phyloP scores from a whole-genome alignment of 2,888 invertebrate species.

The Sminthurides aquaticus region DNA sequence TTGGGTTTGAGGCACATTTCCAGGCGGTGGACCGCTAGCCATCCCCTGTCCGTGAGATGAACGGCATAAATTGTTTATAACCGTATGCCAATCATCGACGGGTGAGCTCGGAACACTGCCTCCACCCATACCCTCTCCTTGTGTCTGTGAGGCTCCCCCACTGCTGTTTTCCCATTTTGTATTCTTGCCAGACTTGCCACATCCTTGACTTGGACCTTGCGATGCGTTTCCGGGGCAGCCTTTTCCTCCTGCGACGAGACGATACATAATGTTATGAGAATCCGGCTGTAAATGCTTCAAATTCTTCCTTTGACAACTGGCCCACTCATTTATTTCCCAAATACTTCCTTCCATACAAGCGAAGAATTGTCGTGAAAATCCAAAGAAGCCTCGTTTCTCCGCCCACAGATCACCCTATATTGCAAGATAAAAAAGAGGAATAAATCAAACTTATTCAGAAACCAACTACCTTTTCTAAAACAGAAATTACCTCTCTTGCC shows the following conservation, averaged over 20 bases:
- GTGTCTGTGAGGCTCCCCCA: not conserved
- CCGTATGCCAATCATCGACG: conserved; percentile 39
- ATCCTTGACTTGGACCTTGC: conserved; percentile 8
- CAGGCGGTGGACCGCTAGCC: not conserved
- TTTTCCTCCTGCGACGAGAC: conserved; percentile 25
- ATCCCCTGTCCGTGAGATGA: conserved; percentile 26
- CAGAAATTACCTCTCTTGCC: conserved; percentile 64
- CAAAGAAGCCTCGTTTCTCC: conserved; percentile 72
- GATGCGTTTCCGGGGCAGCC: conserved; percentile 21
- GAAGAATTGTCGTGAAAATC: conserved; percentile 87
- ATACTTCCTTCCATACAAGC: conserved; percentile 94
- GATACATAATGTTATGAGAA: conserved; percentile 45
- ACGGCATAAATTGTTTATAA: conserved; percentile 39
- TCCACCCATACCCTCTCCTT: conserved; percentile 9
- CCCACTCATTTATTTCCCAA: conserved; percentile 96
- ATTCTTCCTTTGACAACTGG: conserved; percentile 78
- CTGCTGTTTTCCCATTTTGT: not conserved
- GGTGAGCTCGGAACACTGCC: not conserved
- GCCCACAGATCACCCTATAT: conserved; percentile 90
- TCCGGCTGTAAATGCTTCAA: conserved; percentile 66
- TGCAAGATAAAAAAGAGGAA: conserved; percentile 20
- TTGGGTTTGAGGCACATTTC: not conserved
- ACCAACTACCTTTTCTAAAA: conserved; percentile 12
- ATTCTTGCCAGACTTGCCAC: not conserved
- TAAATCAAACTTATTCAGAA: not conserved